Base-by-base conservation (phyloP, 2,113 vertebrate genomes). In the Spea bombifrons region DNA sequence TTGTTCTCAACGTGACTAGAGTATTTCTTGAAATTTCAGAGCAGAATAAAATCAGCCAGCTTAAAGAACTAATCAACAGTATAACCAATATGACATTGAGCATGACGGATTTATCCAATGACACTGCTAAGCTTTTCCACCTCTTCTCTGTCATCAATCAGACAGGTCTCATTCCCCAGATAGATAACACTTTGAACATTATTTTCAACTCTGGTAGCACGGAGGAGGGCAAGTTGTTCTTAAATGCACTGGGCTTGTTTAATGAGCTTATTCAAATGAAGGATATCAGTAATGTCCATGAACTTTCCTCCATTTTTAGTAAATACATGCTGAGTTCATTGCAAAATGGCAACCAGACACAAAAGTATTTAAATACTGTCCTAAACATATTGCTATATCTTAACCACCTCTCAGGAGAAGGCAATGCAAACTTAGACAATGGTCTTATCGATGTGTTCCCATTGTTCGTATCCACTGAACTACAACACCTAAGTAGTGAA, bases 241-340 rank as follows among this genome's bases (percentile, higher is more conserved):
- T 65, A 4, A 47, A 65, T 71, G 57, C 76, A 65, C 67, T 65
- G 43, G 48, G 53, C 8, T 71, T 78, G 43, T 45, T 65, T 71
- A 52, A 45, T 30, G 13, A 67, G 10, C 64, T 78, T 17, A 8
- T 61, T 16, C 57, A 71, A 15, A 8, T 71, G 59, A 71, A 78
- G 47, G 17, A 49, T 15, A 78, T 68, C 2, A 65, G 50, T 53
- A 48, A 49, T 78, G 16, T 72, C 16, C 76, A 78, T 53, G 48
- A 78, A 2, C 68, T 78, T 64, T 71, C 76, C 17, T 7, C 57
- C 13, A 78, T 78, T 4, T 65, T 78, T 63, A 49, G 12, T 17
- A 78, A 72, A 49, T 67, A 80, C 30, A 17, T 80, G 12, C 12
- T 45, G 43, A 74, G 44, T 7, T 49, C 6, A 43, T 10, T 30